phyloP scores from a whole-genome alignment of 2,888 invertebrate species.

The Psococerastis gibbosa region DNA sequence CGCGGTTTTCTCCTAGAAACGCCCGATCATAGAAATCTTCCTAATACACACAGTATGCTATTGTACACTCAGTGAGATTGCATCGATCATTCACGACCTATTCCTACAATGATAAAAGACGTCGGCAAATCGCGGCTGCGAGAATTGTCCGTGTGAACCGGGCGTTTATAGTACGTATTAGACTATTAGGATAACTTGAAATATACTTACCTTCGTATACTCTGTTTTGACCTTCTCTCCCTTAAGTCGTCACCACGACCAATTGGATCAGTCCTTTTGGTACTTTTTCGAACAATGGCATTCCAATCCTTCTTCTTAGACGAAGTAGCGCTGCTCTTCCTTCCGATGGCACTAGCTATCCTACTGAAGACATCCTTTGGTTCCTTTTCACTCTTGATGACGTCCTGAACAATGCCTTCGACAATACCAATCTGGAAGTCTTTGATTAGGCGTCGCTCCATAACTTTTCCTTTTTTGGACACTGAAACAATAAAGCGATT shows the following conservation, averaged over 20 bases:
- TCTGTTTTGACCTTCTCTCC: constrained; percentile 44
- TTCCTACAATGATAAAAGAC: too few relatives aligned
- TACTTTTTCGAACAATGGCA: constrained; percentile 54
- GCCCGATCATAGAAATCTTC: too few relatives aligned
- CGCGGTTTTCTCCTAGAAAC: too few relatives aligned
- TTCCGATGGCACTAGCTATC: constrained; percentile 62
- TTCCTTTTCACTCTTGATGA: constrained; percentile 39
- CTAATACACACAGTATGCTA: too few relatives aligned
- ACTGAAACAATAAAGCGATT: constrained; percentile 33
- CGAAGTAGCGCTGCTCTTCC: constrained; percentile 32
- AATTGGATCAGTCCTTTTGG: constrained; percentile 51
- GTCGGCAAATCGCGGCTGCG: too few relatives aligned
- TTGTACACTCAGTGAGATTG: too few relatives aligned
- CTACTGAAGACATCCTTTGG: constrained; percentile 67
- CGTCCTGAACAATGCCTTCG: constrained; percentile 59
- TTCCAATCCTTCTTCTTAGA: constrained; percentile 64
- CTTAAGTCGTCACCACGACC: constrained; percentile 52
- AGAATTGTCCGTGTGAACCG: too few relatives aligned
- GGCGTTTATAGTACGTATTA: too few relatives aligned
- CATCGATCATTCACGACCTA: too few relatives aligned
- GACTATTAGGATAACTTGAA: too few relatives aligned
- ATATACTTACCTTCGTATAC: constrained; percentile 31
- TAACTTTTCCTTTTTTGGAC: constrained; percentile 67
- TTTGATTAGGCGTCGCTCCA: constrained; percentile 69
- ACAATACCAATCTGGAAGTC: constrained; percentile 84